Conservation (phyloP, 2,797 vertebrate species). For the Petrocephalus sullivani region DNA sequence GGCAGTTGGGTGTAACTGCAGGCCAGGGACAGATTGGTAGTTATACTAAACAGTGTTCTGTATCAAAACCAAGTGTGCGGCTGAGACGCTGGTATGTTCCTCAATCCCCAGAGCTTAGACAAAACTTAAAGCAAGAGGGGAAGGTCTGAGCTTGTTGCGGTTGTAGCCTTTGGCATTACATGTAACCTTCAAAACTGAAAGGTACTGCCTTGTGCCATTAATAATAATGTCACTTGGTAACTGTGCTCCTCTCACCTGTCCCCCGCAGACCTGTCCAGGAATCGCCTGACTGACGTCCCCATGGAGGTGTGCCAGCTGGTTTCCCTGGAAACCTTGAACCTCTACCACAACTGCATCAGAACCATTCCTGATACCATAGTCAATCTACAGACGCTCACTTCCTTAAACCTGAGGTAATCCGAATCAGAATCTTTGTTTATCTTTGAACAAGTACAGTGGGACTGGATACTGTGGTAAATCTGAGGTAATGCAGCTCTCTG, state of each 20-base stretch:
- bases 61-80: background rate
- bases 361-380: constrained; percentile 82
- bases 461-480: background rate
- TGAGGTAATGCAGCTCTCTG: background rate
- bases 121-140: background rate
- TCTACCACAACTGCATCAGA: constrained; percentile 93
- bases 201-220: background rate
- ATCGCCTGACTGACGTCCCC: constrained; percentile 80
- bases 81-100: background rate
- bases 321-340: constrained; percentile 83
- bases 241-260: background rate
- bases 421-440: too few species aligned
- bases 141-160: background rate
- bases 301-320: constrained; percentile 81
- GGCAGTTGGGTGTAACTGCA: constrained; percentile 28
- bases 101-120: background rate
- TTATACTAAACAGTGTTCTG: background rate
- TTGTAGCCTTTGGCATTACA: background rate
- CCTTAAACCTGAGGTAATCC: constrained; percentile 82
- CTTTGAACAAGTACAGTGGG: too few species aligned
- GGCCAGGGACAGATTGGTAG: background rate
- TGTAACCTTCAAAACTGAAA: background rate
- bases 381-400: constrained; percentile 80
- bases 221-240: background rate
- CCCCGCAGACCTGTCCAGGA: constrained; percentile 81